phyloP scores from a whole-genome alignment of 2,888 invertebrate species.

The Latrodectus hesperus region DNA sequence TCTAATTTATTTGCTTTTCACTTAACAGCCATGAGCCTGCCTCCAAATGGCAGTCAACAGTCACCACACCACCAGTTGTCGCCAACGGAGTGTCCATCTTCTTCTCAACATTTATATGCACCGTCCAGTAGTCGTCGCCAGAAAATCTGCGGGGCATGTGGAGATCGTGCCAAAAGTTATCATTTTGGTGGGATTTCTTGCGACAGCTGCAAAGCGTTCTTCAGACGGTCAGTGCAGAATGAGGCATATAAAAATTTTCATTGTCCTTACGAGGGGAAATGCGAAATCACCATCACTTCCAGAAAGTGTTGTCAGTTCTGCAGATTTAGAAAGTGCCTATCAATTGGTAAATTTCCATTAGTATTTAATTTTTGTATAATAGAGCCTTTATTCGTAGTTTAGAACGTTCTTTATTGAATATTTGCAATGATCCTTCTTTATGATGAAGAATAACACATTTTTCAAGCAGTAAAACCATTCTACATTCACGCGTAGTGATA shows the following conservation, averaged over 20 bases:
- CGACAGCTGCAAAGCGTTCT: conserved; percentile 76
- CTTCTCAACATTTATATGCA: conserved; percentile 20
- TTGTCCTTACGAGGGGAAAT: conserved; percentile 73
- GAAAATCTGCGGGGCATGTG: conserved; percentile 75
- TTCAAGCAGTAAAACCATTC: too few relatives aligned
- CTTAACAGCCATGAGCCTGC: conserved; percentile 70
- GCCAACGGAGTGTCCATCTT: conserved; percentile 13
- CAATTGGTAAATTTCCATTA: conserved; percentile 72
- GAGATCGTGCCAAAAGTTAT: conserved; percentile 75
- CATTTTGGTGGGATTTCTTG: conserved; percentile 76
- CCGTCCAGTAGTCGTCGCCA: conserved; percentile 54
- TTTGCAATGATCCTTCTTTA: too few relatives aligned
- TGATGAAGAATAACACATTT: too few relatives aligned
- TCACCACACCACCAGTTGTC: conserved; percentile 24
- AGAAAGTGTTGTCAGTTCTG: conserved; percentile 75
- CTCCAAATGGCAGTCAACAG: conserved; percentile 70
- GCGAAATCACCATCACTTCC: conserved; percentile 74
- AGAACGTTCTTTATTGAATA: too few relatives aligned
- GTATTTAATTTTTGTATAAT: too few relatives aligned
- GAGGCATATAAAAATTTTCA: conserved; percentile 74
- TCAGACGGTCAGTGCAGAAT: conserved; percentile 75
- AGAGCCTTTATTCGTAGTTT: too few relatives aligned
- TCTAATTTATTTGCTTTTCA: neutral
- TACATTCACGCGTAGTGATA: too few relatives aligned
- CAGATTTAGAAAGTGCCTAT: conserved; percentile 74